phyloP scores from a whole-genome alignment of 2,113 vertebrate genomes.

The Oreochromis spilurus region DNA sequence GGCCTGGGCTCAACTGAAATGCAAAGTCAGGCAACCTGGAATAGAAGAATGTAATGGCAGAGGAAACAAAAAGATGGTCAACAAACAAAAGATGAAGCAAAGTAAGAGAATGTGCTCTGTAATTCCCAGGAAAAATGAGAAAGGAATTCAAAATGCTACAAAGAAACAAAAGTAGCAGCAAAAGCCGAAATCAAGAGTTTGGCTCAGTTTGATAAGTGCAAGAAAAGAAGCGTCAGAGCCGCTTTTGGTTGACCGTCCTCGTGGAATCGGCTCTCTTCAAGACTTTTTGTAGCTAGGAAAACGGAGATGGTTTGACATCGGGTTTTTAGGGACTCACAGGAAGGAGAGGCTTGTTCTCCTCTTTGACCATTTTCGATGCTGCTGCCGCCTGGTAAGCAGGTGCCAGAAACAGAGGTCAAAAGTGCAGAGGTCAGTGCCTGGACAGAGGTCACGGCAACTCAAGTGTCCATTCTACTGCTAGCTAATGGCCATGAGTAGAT shows the following conservation, averaged over 20 bases:
- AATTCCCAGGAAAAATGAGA: background rate
- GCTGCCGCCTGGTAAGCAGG: constrained; percentile 79
- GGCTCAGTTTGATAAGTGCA: constrained; percentile 4
- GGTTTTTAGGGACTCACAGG: constrained; percentile 63
- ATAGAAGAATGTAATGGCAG: constrained; percentile 30
- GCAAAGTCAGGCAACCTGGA: constrained; percentile 66
- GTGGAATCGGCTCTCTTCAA: background rate
- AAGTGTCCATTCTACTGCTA: constrained; percentile 33
- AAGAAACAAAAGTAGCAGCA: background rate
- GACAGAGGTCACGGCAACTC: constrained; percentile 45
- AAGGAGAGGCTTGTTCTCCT: constrained; percentile 74
- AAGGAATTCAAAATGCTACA: background rate
- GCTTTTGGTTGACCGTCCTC: background rate
- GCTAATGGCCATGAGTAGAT: constrained; percentile 2
- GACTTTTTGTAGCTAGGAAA: constrained; percentile 12
- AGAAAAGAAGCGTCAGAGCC: background rate
- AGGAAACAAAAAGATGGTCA: constrained; percentile 8
- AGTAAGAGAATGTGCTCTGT: background rate
- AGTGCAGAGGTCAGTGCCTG: constrained; percentile 35
- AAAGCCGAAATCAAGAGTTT: background rate
- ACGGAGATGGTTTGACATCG: constrained; percentile 1
- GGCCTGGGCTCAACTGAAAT: constrained; percentile 36
- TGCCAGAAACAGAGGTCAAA: constrained; percentile 68
- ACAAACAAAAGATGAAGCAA: constrained; percentile 9
- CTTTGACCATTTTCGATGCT: constrained; percentile 77